Percentiles rank a stretch among this genome's conserved stretches.
Conservation (phyloP, 2,113 vertebrate genomes). For the Progne subis region DNA sequence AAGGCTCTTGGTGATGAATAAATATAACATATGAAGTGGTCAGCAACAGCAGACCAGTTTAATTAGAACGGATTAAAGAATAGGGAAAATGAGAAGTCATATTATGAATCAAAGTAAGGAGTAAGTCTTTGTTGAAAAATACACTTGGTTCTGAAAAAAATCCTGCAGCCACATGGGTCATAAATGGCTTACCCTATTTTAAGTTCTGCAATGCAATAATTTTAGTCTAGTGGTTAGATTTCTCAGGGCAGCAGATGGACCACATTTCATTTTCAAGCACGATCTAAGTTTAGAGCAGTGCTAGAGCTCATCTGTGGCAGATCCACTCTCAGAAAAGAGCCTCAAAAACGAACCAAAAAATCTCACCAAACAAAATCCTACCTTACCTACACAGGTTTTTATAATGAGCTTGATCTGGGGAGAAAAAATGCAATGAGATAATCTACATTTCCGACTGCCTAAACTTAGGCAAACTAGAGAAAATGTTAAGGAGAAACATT, state of each 20-base stretch:
- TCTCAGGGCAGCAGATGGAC: conserved; percentile 30
- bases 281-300: conserved; percentile 13
- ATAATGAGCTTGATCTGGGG: background rate
- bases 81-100: background rate
- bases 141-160: background rate
- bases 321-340: background rate
- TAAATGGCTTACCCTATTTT: background rate
- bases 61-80: background rate
- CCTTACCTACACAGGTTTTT: background rate
- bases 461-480: background rate
- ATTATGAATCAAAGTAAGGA: background rate
- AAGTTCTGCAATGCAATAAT: conserved; percentile 9
- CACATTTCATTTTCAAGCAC: background rate
- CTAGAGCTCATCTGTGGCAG: background rate
- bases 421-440: background rate
- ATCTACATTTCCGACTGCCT: background rate
- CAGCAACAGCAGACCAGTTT: background rate
- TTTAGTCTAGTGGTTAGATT: background rate
- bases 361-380: background rate
- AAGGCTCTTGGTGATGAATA: background rate
- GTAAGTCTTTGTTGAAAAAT: background rate
- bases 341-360: background rate
- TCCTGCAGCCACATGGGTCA: background rate
- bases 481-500: background rate
- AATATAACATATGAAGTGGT: background rate